Evolutionary conservation across 2,888 invertebrate species (phyloP), one percentile per base, ranked within the genome.

Genomic region (Neoitamus cyanurus): DNA sequence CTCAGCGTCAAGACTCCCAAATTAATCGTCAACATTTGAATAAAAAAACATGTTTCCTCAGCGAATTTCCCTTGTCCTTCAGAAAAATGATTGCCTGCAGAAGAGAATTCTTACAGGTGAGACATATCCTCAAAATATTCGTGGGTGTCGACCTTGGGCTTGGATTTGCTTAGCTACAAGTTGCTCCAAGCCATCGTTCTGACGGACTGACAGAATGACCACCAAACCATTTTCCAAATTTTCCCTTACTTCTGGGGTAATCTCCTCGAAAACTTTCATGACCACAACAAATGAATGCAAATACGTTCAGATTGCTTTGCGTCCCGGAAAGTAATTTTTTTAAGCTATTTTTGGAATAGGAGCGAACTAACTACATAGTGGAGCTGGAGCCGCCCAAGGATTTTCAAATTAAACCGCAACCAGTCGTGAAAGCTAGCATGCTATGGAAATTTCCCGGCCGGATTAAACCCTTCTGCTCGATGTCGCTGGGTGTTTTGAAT

Each of bases 1-100:
- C 58, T 58, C 58, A 58, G 9, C 58, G 58, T 58, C 58, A 58
- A 58, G 58, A 20, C 58, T 20, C 48, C 58, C 9, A 58, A 58
- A 58, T 58, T 58, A 58, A 58, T 58, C 58, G 58, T 58, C 20
- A 58, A 58, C 58, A 58, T 58, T 58, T 58, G 58, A 58, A 58
- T 58, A 58, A 58, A 58, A 25, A 58, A 58, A 25, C 15, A 58
- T 9, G 58, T 25, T 58, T 58, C 7, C 58, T 58, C 11, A 20
- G 20, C 25, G 58, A 58, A 20, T 58, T 58, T 58, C 58, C 9
- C 58, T 58, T 58, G 58, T 25, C 58, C 58, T 58, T 20, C 9
- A 58, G 20, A 25, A 9, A 58, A 58, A 58, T 58, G 20, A 20
- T 58, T 58, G 7, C 58, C 58, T 58, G 15, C 3, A 58, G 6